These are phyloP conservation scores for Dryoscopus gambensis DNA, from an alignment of 2,113 vertebrate species.

Conservation along the genomic window DNA sequence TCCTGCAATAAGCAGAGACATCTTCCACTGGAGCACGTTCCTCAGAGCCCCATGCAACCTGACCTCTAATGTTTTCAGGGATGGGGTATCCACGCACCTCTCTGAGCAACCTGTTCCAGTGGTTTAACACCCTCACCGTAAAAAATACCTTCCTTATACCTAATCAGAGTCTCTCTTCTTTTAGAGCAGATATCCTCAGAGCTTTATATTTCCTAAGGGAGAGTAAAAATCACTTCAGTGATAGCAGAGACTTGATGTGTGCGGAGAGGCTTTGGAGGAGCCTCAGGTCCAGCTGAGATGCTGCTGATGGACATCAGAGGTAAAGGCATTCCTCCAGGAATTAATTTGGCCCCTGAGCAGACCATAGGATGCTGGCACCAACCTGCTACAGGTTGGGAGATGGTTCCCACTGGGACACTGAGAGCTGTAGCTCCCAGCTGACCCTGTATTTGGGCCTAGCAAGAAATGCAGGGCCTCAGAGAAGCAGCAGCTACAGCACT, in stretches of 20 bases:
- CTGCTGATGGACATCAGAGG: not conserved
- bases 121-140: not conserved
- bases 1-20: not conserved
- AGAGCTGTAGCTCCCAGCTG: not conserved
- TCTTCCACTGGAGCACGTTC: not conserved
- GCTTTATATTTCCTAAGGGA: not conserved
- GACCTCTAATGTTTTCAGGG: not conserved
- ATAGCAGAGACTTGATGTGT: not conserved
- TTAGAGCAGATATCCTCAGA: not conserved
- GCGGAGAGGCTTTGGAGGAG: not conserved
- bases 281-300: not conserved
- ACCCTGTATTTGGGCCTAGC: not conserved
- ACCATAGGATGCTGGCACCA: not conserved
- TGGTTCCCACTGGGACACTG: not conserved
- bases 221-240: not conserved
- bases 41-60: not conserved
- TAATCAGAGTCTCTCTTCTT: not conserved
- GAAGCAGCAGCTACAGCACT: not conserved
- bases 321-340: not conserved
- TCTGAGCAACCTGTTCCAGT: not conserved
- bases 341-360: not conserved
- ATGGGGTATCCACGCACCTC: not conserved
- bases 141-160: not conserved
- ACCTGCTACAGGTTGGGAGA: not conserved
- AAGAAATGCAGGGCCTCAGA: not conserved